Percentiles rank a stretch among this genome's conserved stretches.
phyloP scores from a whole-genome alignment of 2,113 vertebrate genomes.

The Xenopus borealis region DNA sequence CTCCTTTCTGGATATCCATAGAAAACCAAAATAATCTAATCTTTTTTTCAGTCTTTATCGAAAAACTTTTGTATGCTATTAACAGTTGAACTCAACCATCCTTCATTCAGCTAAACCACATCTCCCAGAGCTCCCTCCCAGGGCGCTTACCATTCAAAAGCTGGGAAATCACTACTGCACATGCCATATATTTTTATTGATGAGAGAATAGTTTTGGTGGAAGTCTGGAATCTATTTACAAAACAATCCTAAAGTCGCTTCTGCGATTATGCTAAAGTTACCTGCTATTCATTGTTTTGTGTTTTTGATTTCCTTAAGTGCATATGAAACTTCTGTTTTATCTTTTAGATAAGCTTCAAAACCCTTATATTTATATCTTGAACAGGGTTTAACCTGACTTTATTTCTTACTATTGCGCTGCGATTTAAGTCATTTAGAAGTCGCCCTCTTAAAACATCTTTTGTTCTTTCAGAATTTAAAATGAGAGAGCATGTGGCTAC shows the following conservation, averaged over 20 bases:
- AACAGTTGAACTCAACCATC: too few relatives aligned
- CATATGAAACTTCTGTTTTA: too few relatives aligned
- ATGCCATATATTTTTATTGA: too few relatives aligned
- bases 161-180: too few relatives aligned
- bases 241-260: not conserved
- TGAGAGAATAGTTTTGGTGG: not conserved
- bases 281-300: not conserved
- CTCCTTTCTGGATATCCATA: not conserved
- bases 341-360: too few relatives aligned
- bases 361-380: too few relatives aligned
- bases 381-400: too few relatives aligned
- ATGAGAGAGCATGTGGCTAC: conserved; percentile 10
- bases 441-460: not conserved
- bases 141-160: too few relatives aligned
- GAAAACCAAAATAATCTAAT: not conserved
- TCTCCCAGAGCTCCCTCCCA: too few relatives aligned
- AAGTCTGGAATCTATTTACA: not conserved
- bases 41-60: not conserved
- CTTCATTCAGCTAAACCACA: too few relatives aligned
- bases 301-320: not conserved
- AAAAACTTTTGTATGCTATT: not conserved
- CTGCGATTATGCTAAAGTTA: not conserved
- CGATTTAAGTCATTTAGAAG: conserved; percentile 4
- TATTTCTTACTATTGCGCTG: not conserved
- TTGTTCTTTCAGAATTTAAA: not conserved